Evolutionary conservation across 2,888 invertebrate genomes (phyloP).

Genomic region (Sympetrum striolatum): DNA sequence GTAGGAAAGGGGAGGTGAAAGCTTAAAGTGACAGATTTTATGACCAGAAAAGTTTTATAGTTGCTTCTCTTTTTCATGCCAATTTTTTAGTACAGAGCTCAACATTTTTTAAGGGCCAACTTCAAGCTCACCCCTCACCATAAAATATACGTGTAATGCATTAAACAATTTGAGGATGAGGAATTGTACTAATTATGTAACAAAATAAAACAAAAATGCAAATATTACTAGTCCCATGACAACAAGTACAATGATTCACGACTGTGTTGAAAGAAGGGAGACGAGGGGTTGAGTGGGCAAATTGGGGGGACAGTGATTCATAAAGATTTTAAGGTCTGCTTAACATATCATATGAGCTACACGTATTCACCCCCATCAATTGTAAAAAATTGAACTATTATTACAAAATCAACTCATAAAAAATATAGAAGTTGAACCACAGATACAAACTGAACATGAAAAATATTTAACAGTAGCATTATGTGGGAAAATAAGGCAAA

Average conservation of each 20-base stretch:
- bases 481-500: conserved; percentile 38
- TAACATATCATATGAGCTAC: conserved; percentile 37
- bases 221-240: conserved; percentile 40
- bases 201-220: conserved; percentile 43
- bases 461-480: conserved; percentile 38
- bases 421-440: conserved; percentile 41
- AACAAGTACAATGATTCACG: conserved; percentile 42
- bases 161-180: conserved; percentile 34
- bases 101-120: conserved; percentile 16
- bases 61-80: background rate
- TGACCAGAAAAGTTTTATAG: background rate
- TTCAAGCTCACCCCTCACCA: conserved; percentile 43
- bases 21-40: conserved; percentile 40
- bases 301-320: conserved; percentile 20
- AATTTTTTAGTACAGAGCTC: conserved; percentile 2
- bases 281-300: conserved; percentile 24
- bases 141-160: conserved; percentile 4
- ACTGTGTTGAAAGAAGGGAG: conserved; percentile 40
- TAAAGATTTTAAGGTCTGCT: conserved; percentile 41
- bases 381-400: conserved; percentile 34
- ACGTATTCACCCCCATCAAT: conserved; percentile 34
- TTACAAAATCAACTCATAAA: conserved; percentile 40
- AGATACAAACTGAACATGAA: conserved; percentile 43
- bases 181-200: conserved; percentile 40
- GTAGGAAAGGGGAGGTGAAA: conserved; percentile 20